A percentile compares a stretch with the other conserved stretches of the same genome.
Conservation (phyloP, 2,888 invertebrate genomes). For the Luperina testacea region DNA sequence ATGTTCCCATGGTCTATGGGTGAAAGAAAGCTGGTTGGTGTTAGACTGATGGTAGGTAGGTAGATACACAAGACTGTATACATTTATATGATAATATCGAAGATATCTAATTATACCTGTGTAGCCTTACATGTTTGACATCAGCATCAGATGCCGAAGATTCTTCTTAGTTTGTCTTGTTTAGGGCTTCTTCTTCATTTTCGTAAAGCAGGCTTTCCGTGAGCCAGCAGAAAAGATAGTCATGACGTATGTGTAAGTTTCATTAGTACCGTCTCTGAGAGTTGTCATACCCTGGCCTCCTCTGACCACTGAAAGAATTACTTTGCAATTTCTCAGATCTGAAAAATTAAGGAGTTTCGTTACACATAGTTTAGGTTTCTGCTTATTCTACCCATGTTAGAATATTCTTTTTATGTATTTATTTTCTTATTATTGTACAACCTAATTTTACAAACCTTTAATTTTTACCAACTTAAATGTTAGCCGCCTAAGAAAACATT, state of each 20-base stretch:
- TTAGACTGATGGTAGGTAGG: neutral
- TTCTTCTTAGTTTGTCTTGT: neutral
- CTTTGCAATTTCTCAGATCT: too few relatives aligned
- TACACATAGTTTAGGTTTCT: neutral
- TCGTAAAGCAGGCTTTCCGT: neutral
- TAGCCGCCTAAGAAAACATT: too few relatives aligned
- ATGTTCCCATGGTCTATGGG: neutral
- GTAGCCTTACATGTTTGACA: neutral
- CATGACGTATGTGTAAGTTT: neutral
- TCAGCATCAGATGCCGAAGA: neutral
- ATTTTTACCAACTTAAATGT: too few relatives aligned
- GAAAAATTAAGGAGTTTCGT: too few relatives aligned
- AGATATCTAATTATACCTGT: too few relatives aligned
- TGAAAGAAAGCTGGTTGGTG: slow-evolving; percentile 8
- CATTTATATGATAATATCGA: neutral
- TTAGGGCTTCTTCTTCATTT: neutral
- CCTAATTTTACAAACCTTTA: too few relatives aligned
- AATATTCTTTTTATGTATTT: too few relatives aligned
- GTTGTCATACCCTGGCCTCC: neutral
- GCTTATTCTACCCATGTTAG: too few relatives aligned
- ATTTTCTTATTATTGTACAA: too few relatives aligned
- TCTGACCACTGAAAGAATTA: neutral
- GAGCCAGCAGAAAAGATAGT: neutral
- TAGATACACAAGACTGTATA: neutral
- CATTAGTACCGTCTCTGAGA: neutral